Percentiles rank a stretch among this genome's conserved stretches.
These are phyloP conservation scores for Crioceris asparagi DNA, from an alignment of 2,888 invertebrate species.

Conservation along the genomic window DNA sequence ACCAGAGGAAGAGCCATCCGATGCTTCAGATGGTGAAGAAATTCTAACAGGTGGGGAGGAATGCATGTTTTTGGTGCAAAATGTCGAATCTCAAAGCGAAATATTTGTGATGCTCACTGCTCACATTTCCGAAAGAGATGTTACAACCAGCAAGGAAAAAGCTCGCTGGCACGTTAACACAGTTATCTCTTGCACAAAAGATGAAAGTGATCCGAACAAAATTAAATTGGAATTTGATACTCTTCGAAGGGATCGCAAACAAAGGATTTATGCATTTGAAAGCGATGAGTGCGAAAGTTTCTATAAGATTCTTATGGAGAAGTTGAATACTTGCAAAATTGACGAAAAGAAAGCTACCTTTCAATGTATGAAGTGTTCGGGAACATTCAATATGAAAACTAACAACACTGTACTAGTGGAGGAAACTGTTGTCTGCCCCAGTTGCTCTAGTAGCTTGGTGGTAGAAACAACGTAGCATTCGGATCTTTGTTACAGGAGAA, in stretches of 20 bases:
- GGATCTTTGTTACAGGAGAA: too few relatives aligned
- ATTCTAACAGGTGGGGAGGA: conserved; percentile 31
- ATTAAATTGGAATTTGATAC: conserved; percentile 52
- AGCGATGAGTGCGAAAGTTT: conserved; percentile 42
- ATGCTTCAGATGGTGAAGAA: conserved; percentile 25
- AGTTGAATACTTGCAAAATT: conserved; percentile 22
- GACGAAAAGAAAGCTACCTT: conserved; percentile 42
- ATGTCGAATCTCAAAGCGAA: conserved; percentile 28
- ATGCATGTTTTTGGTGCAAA: conserved; percentile 31
- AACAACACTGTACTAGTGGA: conserved; percentile 19
- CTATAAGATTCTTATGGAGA: conserved; percentile 23
- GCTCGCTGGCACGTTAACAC: conserved; percentile 42
- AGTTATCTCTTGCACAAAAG: conserved; percentile 40
- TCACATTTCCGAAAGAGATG: conserved; percentile 33
- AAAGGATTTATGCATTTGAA: conserved; percentile 47
- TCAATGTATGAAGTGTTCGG: conserved; percentile 52
- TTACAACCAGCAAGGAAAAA: conserved; percentile 28
- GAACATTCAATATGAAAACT: conserved; percentile 46
- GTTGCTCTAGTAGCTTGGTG: conserved; percentile 48
- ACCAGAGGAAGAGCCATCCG: conserved; percentile 6
- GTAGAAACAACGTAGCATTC: conserved; percentile 32
- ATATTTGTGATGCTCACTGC: conserved; percentile 35
- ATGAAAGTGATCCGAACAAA: conserved; percentile 30
- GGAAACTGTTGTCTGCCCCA: conserved; percentile 40
- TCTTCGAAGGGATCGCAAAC: conserved; percentile 44